Evolutionary conservation across 2,797 vertebrate species (phyloP), one percentile per base, ranked within the genome.

Genomic region (Megalops cyprinoides): DNA sequence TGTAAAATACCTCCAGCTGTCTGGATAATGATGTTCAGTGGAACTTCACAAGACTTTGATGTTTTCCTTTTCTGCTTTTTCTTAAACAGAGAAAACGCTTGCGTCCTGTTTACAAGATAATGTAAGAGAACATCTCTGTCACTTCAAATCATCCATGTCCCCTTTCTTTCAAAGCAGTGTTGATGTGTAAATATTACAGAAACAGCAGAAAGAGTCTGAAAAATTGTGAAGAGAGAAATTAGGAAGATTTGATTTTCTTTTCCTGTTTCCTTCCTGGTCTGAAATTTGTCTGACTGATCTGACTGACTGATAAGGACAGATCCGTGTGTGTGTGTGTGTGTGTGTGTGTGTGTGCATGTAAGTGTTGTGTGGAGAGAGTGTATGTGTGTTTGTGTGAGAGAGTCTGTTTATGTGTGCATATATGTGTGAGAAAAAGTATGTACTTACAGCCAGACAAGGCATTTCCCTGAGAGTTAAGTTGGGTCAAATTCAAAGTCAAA

Each of bases 351-450:
- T 81, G 85, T 80, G 69, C 31, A 44, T 0, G 23, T 77, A 44
- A 69, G 81, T 85, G n/a, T n/a, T n/a, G n/a, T n/a, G n/a, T n/a
- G n/a, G n/a, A n/a, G n/a, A n/a, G n/a, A n/a, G n/a, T n/a, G 79
- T 10, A 18, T 88, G 83, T 80, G 28, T 78, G 39, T 83, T 86
- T 76, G 4, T 42, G 44, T 81, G 83, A 73, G 62, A 84, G 56
- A 83, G 15, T 71, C 4, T 69, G 56, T 78, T 58, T 39, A 39
- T 80, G 67, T 79, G 46, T 83, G 71, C 84, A 31, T 7, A 7
- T 56, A 0, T 74, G 42, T 23, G 37, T 15, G 31, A n/a, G n/a
- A n/a, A n/a, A n/a, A n/a, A n/a, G n/a, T n/a, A n/a, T n/a, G n/a
- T n/a, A n/a, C n/a, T n/a, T n/a, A n/a, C n/a, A n/a, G n/a, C n/a